Base-by-base conservation (phyloP, 2,797 vertebrate species). In the Pseudochaenichthys georgianus region DNA sequence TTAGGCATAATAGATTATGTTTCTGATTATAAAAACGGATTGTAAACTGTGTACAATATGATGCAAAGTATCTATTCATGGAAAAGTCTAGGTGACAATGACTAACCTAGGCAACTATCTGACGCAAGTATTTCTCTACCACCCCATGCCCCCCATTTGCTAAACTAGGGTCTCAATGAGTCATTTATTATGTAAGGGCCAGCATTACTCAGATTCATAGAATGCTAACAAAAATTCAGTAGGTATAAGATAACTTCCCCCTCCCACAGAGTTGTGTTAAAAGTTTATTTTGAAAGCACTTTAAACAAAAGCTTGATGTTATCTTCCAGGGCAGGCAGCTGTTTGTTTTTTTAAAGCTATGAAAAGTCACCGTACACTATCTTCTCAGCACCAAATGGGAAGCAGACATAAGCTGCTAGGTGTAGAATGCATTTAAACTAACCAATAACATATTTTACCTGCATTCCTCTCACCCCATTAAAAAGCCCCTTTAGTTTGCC, bases 101-200 rank as follows among this genome's bases (percentile, higher is more conserved):
- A 75, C 66, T 75, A 48, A 68, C 58, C 8, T 31, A 47, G 83
- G 83, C 87, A 87, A 87, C 72, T 52, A 78, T 88, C 54, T 72
- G 63, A 75, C 3, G 5, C 13, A 19, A 43, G 13, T 52, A 17
- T 77, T 81, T 80, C 59, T 65, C 41, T 38, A 28, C 34, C 17
- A 5, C 21, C 21, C 34, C 13, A 51, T 43, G 23, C 7, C 13
- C 54, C 38, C 47, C 17, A 13, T 1, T 17, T 43, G 65, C 79
- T 84, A 81, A 80, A 76, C 53, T 9, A 31, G 70, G 76, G 31
- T 48, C 21, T 57, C 15, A 15, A 64, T 54, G 58, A 71, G 51
- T 64, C 80, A 76, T 79, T 61, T 60, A 61, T 84, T 86, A 80
- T 46, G 12, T 82, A 80, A 81, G 60, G 19, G 34, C 53, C 43